These are phyloP conservation scores for Sardinella longiceps DNA, from an alignment of 2,797 vertebrate species.

Conservation along the genomic window DNA sequence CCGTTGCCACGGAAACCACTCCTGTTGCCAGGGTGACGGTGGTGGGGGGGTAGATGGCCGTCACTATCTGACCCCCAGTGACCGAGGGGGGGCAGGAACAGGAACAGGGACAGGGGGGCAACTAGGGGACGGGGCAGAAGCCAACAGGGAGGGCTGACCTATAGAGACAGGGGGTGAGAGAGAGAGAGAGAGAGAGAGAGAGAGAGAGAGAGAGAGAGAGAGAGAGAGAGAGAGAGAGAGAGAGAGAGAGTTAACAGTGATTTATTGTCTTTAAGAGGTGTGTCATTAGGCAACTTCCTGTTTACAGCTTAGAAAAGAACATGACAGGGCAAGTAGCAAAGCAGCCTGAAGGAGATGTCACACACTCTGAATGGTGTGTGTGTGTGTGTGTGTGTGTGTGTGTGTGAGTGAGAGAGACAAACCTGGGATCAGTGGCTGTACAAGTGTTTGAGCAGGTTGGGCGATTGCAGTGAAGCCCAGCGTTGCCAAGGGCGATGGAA, in stretches of 20 bases:
- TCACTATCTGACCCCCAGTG: slow-evolving; percentile 78
- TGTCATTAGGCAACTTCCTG: no score
- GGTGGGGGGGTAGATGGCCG: slow-evolving; percentile 85
- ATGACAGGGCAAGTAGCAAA: no score
- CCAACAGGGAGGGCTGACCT: slow-evolving; percentile 84
- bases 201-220: not conserved
- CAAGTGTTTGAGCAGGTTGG: slow-evolving; percentile 83
- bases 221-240: not conserved
- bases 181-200: not conserved
- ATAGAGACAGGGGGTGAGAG: slow-evolving; percentile 32
- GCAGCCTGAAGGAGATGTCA: no score
- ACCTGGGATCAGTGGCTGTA: slow-evolving; percentile 89
- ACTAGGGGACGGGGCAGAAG: slow-evolving; percentile 74
- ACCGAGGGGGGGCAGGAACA: slow-evolving; percentile 65
- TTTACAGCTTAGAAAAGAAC: no score
- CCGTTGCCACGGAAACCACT: slow-evolving; percentile 77
- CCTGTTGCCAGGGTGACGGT: slow-evolving; percentile 78
- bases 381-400: not conserved
- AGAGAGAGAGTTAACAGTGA: not conserved
- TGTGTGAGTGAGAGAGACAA: slow-evolving; percentile 39
- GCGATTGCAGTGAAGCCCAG: slow-evolving; percentile 86
- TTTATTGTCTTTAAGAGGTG: no score
- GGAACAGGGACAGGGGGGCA: no score
- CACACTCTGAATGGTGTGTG: no score
- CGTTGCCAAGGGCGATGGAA: slow-evolving; percentile 77